Evolutionary conservation across 1,140 invertebrate species (phyloP), one percentile per base, ranked within the genome.

Genomic region (Bicyclus anynana): DNA sequence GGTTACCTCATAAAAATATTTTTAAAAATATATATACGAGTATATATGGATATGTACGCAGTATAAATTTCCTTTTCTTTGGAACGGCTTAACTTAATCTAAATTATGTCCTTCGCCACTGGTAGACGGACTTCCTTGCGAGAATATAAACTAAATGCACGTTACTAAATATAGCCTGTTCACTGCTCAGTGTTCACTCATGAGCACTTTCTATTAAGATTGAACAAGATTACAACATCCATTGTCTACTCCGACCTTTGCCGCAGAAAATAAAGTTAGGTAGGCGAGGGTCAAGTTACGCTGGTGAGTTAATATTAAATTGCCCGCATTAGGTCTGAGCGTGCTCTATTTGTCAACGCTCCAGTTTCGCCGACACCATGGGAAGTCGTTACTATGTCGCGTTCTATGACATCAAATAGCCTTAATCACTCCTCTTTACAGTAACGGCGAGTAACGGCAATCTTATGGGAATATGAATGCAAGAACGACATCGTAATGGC

Each of bases 291-390:
- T 55, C 48, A 55, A 40, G 16, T 54, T 37, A 61, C 14, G 33
- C 47, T 58, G 46, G 51, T 46, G 35, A 40, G 9, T 42, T 53
- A 70, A 75, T 72, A 76, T 82, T 77, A 80, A 74, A 80, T 77
- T 77, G 69, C 74, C 58, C 54, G 59, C 71, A 80, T 77, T 77
- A 74, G 50, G 69, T 72, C 53, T 61, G 54, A 52, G 50, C 54
- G 69, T 56, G 58, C 52, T 74, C 67, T 69, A 73, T 74, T 77
- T 83, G 77, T 80, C 72, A 80, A 72, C 66, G 65, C 55, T 83
- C 80, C 53, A 80, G 71, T 77, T 83, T 74, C 64, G 66, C 70
- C 61, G 66, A 60, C 71, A 74, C 67, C 79, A 75, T 80, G 76
- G 74, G 78, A 81, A 79, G 72, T 75, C 69, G 62, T 76, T 73